A percentile compares a stretch with the other conserved stretches of the same genome.
Conservation (phyloP, 2,888 invertebrate species). For the Tenthredo amoena region DNA sequence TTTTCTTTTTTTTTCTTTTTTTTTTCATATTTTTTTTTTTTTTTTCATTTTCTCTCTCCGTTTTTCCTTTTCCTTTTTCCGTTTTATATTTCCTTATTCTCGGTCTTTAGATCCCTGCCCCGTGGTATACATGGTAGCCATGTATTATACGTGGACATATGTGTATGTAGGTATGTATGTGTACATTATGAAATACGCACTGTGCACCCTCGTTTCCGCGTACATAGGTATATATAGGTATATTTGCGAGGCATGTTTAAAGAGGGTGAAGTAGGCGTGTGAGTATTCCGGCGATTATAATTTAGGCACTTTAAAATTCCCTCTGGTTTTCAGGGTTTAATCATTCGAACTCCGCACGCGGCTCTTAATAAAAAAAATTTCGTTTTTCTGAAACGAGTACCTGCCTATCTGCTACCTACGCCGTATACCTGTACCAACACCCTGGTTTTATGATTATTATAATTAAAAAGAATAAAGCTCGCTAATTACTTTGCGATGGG, state of each 20-base stretch:
- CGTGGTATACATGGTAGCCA: background rate
- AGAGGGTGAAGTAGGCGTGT: background rate
- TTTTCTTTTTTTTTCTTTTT: background rate
- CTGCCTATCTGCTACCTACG: background rate
- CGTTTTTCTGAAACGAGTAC: background rate
- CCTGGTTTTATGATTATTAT: slow-evolving; percentile 33
- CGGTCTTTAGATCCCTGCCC: background rate
- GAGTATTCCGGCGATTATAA: slow-evolving; percentile 13
- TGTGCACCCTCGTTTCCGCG: background rate
- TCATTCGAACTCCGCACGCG: slow-evolving; percentile 3
- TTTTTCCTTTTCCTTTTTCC: background rate
- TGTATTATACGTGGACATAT: background rate
- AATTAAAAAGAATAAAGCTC: slow-evolving; percentile 47
- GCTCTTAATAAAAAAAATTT: background rate
- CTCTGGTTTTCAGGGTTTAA: slow-evolving; percentile 1
- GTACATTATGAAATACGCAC: background rate
- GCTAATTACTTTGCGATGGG: slow-evolving; percentile 42
- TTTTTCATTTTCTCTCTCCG: background rate
- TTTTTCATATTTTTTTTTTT: background rate
- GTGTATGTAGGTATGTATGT: background rate
- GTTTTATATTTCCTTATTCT: background rate
- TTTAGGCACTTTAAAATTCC: background rate
- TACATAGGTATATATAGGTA: background rate
- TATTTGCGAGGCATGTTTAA: background rate
- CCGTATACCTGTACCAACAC: background rate